Conservation (phyloP, 2,888 invertebrate species). For the Dichetophora obliterata region DNA sequence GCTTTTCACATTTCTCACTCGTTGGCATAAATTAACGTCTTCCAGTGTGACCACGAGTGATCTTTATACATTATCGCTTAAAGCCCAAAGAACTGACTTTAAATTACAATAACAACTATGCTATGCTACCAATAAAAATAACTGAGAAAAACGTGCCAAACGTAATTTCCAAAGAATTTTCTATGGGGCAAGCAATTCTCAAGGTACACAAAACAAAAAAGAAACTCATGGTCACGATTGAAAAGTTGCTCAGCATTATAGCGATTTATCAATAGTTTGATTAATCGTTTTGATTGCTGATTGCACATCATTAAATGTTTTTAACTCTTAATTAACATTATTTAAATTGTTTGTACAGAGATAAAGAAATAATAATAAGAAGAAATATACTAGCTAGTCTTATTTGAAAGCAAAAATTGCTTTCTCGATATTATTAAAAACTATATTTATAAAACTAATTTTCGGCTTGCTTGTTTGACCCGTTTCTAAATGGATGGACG, state of each 20-base stretch:
- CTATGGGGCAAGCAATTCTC: no score
- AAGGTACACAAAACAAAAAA: no score
- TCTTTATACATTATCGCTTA: conserved; percentile 47
- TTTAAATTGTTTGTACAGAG: neutral
- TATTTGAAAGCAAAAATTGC: no score
- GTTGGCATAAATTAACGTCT: conserved; percentile 36
- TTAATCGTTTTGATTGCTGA: conserved; percentile 28
- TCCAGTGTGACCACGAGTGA: conserved; percentile 53
- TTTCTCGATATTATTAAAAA: no score
- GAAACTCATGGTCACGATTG: no score
- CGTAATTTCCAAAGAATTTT: no score
- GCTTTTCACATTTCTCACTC: conserved; percentile 50
- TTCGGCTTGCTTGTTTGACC: no score
- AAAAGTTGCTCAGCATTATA: neutral
- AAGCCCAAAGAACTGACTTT: neutral
- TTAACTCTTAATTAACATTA: conserved; percentile 6
- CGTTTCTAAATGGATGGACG: no score
- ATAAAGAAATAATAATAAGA: no score
- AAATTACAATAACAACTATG: conserved; percentile 24
- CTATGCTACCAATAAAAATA: conserved; percentile 8
- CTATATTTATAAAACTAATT: no score
- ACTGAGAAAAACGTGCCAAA: neutral
- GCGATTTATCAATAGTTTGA: conserved; percentile 17
- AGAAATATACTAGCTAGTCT: no score
- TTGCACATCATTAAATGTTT: conserved; percentile 1